Evolutionary conservation across 2,888 invertebrate genomes (phyloP), one percentile per base, ranked within the genome.

Genomic region (Lacanobia oleracea): DNA sequence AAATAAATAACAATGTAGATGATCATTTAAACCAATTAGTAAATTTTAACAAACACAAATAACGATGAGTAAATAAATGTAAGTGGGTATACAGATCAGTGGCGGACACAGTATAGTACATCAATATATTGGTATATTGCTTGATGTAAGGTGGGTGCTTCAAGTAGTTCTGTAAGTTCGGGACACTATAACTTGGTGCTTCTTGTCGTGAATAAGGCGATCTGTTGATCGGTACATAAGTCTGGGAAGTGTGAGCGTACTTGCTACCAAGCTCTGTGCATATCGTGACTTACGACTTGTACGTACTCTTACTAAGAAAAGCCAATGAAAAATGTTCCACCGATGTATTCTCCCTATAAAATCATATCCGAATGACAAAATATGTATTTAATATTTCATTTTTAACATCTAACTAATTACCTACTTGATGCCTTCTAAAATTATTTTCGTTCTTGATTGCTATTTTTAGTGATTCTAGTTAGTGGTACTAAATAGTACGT

Each of bases 231-330:
- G 91, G 90, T 93, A 94, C 92, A 93, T 88, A 88, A 91, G 90
- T 94, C 94, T 95, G 95, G 95, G 93, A 95, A 95, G 95, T 95
- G 95, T 94, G 95, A 94, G 95, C 95, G 93, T 94, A 94, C 93
- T 90, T 90, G 90, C 94, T 94, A 94, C 93, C 91, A 95, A 95
- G 95, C 95, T 93, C 91, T 93, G 95, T 95, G 95, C 95, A 91
- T 90, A 87, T 91, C 85, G 93, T 94, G 94, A 92, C 87, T 86
- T n/a, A n/a, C n/a, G n/a, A n/a, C 84, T 92, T 91, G 92, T 92
- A 92, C 91, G 92, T 91, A 92, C 92, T 90, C 92, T 91, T 90
- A 90, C 90, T 92, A 93, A 91, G 92, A 91, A 88, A 94, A 94
- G 94, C 93, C 89, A 90, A 93, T 94, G 92, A 91, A 88, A 69